Conservation (phyloP, 2,113 vertebrate species). For the Castor canadensis region DNA sequence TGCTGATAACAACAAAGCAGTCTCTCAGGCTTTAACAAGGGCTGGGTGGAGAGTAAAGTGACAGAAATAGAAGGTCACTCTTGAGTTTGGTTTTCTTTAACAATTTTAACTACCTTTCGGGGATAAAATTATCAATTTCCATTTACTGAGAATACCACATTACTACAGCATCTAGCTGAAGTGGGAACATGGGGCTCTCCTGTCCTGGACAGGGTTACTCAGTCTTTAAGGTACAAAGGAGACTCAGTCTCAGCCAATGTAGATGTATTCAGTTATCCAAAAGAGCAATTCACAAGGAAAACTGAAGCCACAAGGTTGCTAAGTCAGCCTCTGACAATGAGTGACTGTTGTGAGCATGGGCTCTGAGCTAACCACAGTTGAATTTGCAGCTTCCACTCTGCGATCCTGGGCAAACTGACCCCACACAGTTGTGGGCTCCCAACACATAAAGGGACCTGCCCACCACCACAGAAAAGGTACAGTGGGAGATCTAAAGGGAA, state of each 20-base stretch:
- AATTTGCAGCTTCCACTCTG: neutral
- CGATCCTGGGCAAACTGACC: neutral
- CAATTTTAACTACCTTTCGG: neutral
- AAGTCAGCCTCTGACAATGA: neutral
- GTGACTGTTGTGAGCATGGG: rapidly evolving
- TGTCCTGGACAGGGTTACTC: rapidly evolving
- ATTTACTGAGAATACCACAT: neutral
- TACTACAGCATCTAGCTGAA: neutral
- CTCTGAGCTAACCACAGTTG: neutral
- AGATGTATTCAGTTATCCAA: neutral
- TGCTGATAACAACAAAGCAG: conserved; percentile 15
- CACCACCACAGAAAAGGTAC: neutral
- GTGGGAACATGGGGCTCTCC: neutral
- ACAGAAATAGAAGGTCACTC: neutral
- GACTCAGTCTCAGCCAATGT: neutral
- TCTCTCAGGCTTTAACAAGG: neutral
- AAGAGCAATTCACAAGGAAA: neutral
- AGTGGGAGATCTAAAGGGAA: neutral
- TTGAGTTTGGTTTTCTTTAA: conserved; percentile 7
- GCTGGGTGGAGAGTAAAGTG: neutral
- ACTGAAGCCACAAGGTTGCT: neutral
- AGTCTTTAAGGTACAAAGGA: neutral
- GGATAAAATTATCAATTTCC: neutral
- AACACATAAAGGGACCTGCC: neutral
- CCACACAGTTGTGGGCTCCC: neutral